Conservation (phyloP, 2,888 invertebrate species). For the Xestia xanthographa region DNA sequence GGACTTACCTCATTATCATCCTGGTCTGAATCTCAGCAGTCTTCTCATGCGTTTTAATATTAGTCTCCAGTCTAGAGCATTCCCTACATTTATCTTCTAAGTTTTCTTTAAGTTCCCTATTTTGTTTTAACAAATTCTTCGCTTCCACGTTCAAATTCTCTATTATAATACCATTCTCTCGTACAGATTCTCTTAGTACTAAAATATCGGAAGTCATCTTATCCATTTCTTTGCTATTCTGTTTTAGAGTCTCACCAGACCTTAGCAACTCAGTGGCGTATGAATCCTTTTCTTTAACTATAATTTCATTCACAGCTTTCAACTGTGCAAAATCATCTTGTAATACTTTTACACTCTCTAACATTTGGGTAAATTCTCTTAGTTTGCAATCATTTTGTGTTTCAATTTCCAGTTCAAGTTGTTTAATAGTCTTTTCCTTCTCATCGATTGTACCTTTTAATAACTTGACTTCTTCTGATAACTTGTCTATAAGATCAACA, state of each 20-base stretch:
- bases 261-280: constrained; percentile 79
- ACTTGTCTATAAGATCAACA: constrained; percentile 67
- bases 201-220: constrained; percentile 81
- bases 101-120: constrained; percentile 76
- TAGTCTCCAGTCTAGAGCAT: constrained; percentile 78
- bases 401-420: constrained; percentile 56
- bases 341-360: constrained; percentile 69
- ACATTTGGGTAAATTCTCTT: constrained; percentile 70
- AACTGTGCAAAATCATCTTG: constrained; percentile 74
- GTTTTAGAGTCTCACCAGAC: constrained; percentile 77
- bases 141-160: constrained; percentile 81
- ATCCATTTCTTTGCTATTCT: constrained; percentile 80
- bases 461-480: constrained; percentile 75
- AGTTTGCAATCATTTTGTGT: constrained; percentile 44
- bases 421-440: constrained; percentile 73
- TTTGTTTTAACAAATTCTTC: constrained; percentile 77
- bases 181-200: constrained; percentile 79
- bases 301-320: constrained; percentile 76
- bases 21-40: constrained; percentile 84
- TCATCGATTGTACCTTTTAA: constrained; percentile 70
- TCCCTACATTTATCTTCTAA: constrained; percentile 81
- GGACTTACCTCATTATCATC: constrained; percentile 82
- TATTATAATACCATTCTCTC: constrained; percentile 77
- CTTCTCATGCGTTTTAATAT: constrained; percentile 86
- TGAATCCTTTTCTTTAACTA: constrained; percentile 78